Evolutionary conservation across 2,797 vertebrate species (phyloP).

Genomic region (Tadarida brasiliensis): DNA sequence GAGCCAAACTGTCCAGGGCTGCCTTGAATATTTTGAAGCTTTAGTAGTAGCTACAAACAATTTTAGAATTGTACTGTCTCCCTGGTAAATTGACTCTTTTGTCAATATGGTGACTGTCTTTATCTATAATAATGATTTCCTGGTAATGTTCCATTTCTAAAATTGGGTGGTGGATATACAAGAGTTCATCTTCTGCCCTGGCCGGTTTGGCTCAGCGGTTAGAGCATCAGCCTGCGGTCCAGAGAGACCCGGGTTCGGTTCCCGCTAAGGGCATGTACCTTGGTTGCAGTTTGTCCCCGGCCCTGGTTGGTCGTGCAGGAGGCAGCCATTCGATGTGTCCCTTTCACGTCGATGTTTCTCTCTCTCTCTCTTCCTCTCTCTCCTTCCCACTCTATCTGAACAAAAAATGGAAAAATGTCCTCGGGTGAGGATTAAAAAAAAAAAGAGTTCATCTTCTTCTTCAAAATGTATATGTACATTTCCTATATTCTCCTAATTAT

Average conservation of each 20-base stretch:
- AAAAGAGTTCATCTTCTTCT: conserved; percentile 17
- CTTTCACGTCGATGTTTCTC: too few relatives aligned
- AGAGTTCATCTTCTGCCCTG: conserved; percentile 14
- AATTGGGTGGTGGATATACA: neutral
- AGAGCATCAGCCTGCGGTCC: too few relatives aligned
- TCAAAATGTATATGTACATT: neutral
- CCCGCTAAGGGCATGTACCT: too few relatives aligned
- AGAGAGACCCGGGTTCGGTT: too few relatives aligned
- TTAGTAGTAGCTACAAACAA: neutral
- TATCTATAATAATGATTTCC: neutral
- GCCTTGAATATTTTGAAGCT: neutral
- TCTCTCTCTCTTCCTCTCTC: too few relatives aligned
- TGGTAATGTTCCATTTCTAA: conserved; percentile 54
- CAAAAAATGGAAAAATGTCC: too few relatives aligned
- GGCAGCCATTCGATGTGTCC: too few relatives aligned
- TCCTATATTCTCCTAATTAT: neutral
- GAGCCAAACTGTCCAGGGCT: neutral
- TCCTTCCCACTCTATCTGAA: too few relatives aligned
- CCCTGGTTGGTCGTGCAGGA: too few relatives aligned
- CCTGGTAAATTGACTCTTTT: neutral
- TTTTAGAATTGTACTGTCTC: conserved; percentile 38
- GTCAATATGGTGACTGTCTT: conserved; percentile 5
- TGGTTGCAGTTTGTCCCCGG: too few relatives aligned
- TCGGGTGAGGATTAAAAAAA: too few relatives aligned
- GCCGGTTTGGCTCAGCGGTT: too few relatives aligned